Evolutionary conservation across 2,797 vertebrate genomes (phyloP), one percentile per base, ranked within the genome.

Genomic region (Sebastes trivittatus): DNA sequence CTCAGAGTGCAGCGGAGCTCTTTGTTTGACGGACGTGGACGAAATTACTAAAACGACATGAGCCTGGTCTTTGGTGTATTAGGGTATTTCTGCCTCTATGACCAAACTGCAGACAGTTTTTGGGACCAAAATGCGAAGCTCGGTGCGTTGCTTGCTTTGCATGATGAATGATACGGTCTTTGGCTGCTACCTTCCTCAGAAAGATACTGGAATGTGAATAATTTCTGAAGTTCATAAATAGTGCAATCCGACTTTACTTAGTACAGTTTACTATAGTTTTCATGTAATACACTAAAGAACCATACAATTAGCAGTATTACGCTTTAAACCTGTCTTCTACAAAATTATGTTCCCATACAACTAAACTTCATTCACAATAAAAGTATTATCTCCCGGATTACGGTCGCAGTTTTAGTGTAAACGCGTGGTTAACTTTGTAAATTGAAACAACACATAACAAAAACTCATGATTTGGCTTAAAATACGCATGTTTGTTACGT

Each of bases 321-420:
- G 52, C 18, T 16, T 8, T 1, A 42, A 16, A 42, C 38, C 14
- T 7, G 14, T 7, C 38, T 42, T 6, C 14, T 42, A 16, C 6
- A 42, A 42, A 42, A 42, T 42, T 0, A 42, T 42, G 38, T 42
- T 42, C 38, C 38, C 38, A 42, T 0, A 16, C 0, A 42, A 16
- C 38, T 42, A 42, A 42, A 42, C 38, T 42, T 42, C 14, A 42
- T 16, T 42, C 38, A 42, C 38, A 42, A 42, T 42, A 42, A 42
- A 42, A 0, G 14, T 42, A 42, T 42, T 0, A 3, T 16, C 2
- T 2, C 38, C 38, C 3, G 0, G 38, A 42, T 42, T 42, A 42
- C 6, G 38, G 38, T 42, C 14, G 3, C 1, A 16, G 38, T 42
- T 16, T 42, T 42, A 42, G 6, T 3, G 14, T 42, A 42, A 16